Evolutionary conservation across 2,888 invertebrate genomes (phyloP), one percentile per base, ranked within the genome.

Genomic region (Cosmorhoe ocellata): DNA sequence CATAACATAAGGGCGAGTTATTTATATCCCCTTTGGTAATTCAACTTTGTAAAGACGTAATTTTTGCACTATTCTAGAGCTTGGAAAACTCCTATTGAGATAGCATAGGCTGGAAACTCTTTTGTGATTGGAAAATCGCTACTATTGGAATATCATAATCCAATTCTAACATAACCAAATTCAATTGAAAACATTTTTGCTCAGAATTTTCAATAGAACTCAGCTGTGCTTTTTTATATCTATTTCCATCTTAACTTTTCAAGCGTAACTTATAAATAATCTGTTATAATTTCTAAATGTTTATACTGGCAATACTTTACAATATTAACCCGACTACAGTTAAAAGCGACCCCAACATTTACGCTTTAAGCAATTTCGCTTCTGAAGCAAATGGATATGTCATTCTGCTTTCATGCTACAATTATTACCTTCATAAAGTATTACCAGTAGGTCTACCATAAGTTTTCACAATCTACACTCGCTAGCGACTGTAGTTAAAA

Each of bases 111-210:
- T 32, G 6, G 26, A 8, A 33, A 30, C 9, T 13, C 28, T 44
- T 44, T 48, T 33, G 36, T 45, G 22, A 27, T 47, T 44, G 36
- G 37, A 48, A 41, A 48, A 7, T 53, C 39, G 53, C 48, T 44
- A 43, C 26, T 39, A 40, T 40, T 8, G 27, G 31, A 45, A 11
- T 9, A 31, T 18, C 38, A n/a, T n/a, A n/a, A n/a, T n/a, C n/a
- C n/a, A 40, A 37, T 24, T 7, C 24, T 24, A 7, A 7, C 24
- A 28, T 26, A 22, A 45, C 39, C 32, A 36, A 49, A 37, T 41
- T 41, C 13, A 32, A 50, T 59, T 62, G 62, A 61, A 63, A 57
- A 64, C 54, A 48, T 56, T 50, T 59, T 58, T 39, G 47, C 40
- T 64, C 60, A 61, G 50, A 45, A 41, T 52, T 53, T 28, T 46